A percentile compares a stretch with the other conserved stretches of the same genome.
phyloP scores from a whole-genome alignment of 2,888 invertebrate species.

The Conistra vaccinii region DNA sequence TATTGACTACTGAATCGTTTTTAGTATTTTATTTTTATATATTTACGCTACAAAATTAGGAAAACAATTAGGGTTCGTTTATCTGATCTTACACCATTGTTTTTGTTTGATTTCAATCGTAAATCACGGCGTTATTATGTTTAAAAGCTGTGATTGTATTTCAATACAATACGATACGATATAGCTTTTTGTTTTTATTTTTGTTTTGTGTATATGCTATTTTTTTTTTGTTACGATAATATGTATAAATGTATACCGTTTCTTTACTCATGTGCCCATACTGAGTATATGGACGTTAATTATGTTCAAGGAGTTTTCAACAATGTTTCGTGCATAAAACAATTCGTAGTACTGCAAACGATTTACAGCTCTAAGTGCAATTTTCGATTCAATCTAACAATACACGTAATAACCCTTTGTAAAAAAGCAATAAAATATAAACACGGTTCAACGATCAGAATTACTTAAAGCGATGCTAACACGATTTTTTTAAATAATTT shows the following conservation, averaged over 20 bases:
- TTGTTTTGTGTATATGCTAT: background rate
- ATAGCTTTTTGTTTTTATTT: no score
- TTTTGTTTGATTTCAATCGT: slow-evolving; percentile 28
- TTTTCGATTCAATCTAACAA: slow-evolving; percentile 31
- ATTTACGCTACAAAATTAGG: slow-evolving; percentile 30
- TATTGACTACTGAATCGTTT: slow-evolving; percentile 47
- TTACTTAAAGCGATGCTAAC: background rate
- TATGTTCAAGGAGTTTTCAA: slow-evolving; percentile 4
- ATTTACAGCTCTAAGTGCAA: slow-evolving; percentile 17
- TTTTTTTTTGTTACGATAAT: background rate
- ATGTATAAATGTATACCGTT: background rate
- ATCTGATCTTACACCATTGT: slow-evolving; percentile 19
- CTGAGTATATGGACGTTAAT: background rate
- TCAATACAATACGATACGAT: background rate
- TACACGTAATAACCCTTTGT: slow-evolving; percentile 14
- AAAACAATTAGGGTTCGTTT: slow-evolving; percentile 30
- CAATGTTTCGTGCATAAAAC: slow-evolving; percentile 25
- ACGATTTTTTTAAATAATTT: background rate
- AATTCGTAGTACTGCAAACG: slow-evolving; percentile 22
- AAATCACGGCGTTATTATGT: background rate
- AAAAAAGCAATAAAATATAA: slow-evolving; percentile 13
- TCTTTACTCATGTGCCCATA: background rate
- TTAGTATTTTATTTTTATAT: slow-evolving; percentile 45
- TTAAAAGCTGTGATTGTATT: slow-evolving; percentile 17
- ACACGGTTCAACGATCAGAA: background rate